Percentiles rank a stretch among this genome's conserved stretches.
Conservation (phyloP, 1,140 invertebrate genomes). For the Drosophila obscura region DNA sequence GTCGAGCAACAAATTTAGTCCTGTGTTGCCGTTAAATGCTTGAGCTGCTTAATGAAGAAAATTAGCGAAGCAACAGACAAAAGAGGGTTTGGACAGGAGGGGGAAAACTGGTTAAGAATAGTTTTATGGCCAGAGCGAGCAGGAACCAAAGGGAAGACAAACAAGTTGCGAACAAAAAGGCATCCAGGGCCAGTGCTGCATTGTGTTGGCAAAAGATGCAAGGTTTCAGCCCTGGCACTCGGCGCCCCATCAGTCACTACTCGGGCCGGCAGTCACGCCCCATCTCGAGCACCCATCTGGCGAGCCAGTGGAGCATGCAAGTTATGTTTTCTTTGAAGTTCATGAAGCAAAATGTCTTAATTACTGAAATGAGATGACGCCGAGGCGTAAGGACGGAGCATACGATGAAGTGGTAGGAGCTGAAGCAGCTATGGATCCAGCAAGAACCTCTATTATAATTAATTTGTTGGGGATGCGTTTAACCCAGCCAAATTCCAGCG, state of each 20-base stretch:
- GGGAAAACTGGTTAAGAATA: not conserved
- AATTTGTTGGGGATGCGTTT: constrained; percentile 57
- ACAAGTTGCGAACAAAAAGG: constrained; percentile 30
- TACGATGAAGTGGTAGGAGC: no score
- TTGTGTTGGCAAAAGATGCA: constrained; percentile 39
- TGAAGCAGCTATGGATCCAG: no score
- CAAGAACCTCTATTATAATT: constrained; percentile 48
- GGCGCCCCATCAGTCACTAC: not conserved
- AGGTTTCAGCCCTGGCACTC: not conserved
- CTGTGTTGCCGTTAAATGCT: constrained; percentile 68
- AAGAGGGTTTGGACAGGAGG: not conserved
- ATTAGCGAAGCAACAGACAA: constrained; percentile 58
- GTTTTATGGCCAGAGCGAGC: not conserved
- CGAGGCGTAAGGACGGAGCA: not conserved
- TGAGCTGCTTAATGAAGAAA: constrained; percentile 74
- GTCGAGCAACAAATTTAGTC: constrained; percentile 68
- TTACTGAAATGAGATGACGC: constrained; percentile 64
- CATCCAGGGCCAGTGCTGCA: constrained; percentile 24
- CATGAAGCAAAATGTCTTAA: constrained; percentile 77
- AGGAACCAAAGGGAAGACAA: not conserved
- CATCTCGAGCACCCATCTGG: constrained; percentile 37
- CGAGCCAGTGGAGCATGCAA: constrained; percentile 47
- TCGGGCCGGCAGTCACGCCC: not conserved
- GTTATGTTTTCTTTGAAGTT: constrained; percentile 71
- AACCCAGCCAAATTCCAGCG: not conserved